Conservation (phyloP, 2,113 vertebrate genomes). For the Rhegmatorhina hoffmannsi region DNA sequence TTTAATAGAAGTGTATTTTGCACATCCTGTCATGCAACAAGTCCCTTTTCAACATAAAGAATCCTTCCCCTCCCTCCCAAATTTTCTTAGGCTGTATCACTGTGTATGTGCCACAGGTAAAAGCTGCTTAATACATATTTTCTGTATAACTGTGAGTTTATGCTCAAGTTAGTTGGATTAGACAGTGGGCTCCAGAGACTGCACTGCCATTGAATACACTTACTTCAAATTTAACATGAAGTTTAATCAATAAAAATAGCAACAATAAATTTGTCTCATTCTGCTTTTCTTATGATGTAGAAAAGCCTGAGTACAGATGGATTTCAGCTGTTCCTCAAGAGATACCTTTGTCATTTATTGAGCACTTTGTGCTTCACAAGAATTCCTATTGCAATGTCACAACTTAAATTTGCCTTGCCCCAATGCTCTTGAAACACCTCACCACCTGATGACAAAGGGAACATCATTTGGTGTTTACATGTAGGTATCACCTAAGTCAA, state of each 20-base stretch:
- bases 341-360: neutral
- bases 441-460: neutral
- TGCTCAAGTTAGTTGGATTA: conserved; percentile 6
- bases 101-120: neutral
- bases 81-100: neutral
- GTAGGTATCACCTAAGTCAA: neutral
- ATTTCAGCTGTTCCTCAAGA: conserved; percentile 1
- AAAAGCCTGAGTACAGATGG: neutral
- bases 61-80: neutral
- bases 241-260: conserved; percentile 50
- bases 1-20: neutral
- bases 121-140: neutral
- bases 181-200: conserved; percentile 4
- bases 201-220: neutral
- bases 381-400: neutral
- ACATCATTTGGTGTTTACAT: neutral
- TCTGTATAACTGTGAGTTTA: neutral
- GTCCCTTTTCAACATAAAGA: neutral
- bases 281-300: neutral
- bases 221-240: conserved; percentile 19
- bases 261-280: neutral
- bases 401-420: neutral
- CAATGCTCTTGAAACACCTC: neutral
- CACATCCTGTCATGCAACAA: neutral
- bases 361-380: neutral